Percentiles rank a stretch among this genome's conserved stretches.
Conservation (phyloP, 2,797 vertebrate species). For the Spondyliosoma cantharus region DNA sequence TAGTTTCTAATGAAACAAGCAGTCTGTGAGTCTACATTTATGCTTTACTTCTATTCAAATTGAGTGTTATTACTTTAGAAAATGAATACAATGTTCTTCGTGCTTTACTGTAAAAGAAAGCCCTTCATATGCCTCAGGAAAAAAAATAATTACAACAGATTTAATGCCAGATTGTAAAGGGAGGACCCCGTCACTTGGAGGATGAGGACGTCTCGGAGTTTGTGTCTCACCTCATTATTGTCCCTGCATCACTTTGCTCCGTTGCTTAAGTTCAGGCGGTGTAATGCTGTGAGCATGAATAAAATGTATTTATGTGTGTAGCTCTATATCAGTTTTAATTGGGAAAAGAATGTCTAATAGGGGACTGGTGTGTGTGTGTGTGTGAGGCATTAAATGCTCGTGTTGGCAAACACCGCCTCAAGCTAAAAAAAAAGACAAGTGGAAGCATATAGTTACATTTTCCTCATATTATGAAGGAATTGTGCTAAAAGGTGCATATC, state of each 20-base stretch:
- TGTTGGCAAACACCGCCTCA: constrained; percentile 38
- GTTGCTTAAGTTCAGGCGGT: neutral
- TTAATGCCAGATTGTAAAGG: neutral
- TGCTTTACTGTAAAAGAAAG: constrained; percentile 8
- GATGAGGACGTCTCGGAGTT: constrained; percentile 1
- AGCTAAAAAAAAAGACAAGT: constrained; percentile 35
- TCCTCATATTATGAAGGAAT: constrained; percentile 26
- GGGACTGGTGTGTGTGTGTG: constrained; percentile 2
- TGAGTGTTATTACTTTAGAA: neutral
- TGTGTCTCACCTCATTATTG: constrained; percentile 19
- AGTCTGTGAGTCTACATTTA: neutral
- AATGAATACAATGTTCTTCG: neutral
- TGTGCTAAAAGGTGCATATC: constrained; percentile 43
- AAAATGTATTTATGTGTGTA: neutral
- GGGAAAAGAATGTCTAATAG: neutral
- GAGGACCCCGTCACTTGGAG: constrained; percentile 1
- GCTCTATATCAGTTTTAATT: constrained; percentile 17
- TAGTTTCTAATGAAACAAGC: neutral
- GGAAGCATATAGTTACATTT: constrained; percentile 13
- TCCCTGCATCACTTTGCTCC: neutral
- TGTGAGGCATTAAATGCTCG: constrained; percentile 49
- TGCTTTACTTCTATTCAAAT: neutral
- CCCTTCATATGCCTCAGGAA: neutral
- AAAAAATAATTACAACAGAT: neutral
- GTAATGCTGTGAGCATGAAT: neutral